Conservation (phyloP, 2,888 invertebrate genomes). For the Julus scandinavius region DNA sequence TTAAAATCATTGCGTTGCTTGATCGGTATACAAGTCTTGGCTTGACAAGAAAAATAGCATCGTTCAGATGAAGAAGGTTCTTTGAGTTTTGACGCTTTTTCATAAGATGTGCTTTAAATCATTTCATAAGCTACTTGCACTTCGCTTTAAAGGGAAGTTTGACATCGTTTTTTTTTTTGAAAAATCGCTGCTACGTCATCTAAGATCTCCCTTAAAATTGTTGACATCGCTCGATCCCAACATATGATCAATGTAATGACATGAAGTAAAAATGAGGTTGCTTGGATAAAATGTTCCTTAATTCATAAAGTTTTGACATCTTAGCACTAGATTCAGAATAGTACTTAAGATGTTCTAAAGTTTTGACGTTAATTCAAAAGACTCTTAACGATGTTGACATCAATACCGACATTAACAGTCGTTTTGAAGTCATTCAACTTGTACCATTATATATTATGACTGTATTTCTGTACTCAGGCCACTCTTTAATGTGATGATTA, state of each 20-base stretch:
- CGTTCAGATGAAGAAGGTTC: neutral
- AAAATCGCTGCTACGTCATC: neutral
- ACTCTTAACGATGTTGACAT: neutral
- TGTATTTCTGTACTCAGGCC: no score
- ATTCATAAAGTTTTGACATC: slow-evolving; percentile 11
- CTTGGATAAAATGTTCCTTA: neutral
- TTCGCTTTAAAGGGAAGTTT: neutral
- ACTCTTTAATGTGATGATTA: no score
- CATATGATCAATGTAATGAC: neutral
- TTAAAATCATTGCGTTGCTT: slow-evolving; percentile 9
- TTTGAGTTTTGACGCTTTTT: neutral
- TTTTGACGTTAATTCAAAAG: no score
- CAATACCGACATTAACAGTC: neutral
- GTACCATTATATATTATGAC: no score
- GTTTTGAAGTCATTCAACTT: no score
- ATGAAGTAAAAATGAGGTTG: neutral
- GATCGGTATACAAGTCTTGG: neutral
- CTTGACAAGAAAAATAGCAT: neutral
- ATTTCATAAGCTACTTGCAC: neutral
- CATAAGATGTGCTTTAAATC: neutral
- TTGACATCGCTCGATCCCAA: slow-evolving; percentile 9
- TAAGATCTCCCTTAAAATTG: neutral
- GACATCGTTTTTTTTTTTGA: neutral
- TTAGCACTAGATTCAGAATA: no score
- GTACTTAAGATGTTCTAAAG: no score